Conservation (phyloP, 2,888 invertebrate species). For the Drosophila bunnanda region DNA sequence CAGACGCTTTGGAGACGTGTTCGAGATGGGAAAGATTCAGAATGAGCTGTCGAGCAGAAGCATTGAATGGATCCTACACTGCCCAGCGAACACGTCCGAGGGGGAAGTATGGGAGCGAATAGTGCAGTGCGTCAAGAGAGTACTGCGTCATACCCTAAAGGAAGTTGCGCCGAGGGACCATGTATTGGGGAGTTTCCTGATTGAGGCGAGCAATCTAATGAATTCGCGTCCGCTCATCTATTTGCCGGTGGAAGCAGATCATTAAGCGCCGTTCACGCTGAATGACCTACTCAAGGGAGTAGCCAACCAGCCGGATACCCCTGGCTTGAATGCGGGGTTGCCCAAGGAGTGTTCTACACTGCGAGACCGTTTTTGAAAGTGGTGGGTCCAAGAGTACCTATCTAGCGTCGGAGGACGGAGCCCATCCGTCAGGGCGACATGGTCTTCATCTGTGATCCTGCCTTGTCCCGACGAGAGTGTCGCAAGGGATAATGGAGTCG, state of each 20-base stretch:
- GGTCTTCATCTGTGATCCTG: conserved; percentile 21
- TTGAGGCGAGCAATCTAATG: neutral
- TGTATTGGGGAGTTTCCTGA: neutral
- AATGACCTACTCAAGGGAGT: too few relatives aligned
- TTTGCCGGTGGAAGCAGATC: conserved; percentile 5
- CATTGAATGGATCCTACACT: neutral
- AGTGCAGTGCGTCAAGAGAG: conserved; percentile 2
- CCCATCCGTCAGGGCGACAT: conserved; percentile 15
- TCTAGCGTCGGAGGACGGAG: neutral
- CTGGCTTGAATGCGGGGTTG: neutral
- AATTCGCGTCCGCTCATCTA: conserved; percentile 19
- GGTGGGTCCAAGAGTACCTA: too few relatives aligned
- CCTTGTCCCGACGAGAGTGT: too few relatives aligned
- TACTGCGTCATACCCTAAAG: neutral
- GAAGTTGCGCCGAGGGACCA: too few relatives aligned
- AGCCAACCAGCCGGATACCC: conserved; percentile 3
- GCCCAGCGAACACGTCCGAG: neutral
- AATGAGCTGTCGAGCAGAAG: neutral
- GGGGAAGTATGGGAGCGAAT: neutral
- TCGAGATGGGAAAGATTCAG: neutral
- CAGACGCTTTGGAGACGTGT: neutral
- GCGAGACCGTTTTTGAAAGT: too few relatives aligned
- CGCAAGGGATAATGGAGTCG: too few relatives aligned
- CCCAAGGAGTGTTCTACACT: conserved; percentile 8
- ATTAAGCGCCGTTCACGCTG: too few relatives aligned